phyloP scores from a whole-genome alignment of 2,797 vertebrate genomes.

The Muscicapa comitata region DNA sequence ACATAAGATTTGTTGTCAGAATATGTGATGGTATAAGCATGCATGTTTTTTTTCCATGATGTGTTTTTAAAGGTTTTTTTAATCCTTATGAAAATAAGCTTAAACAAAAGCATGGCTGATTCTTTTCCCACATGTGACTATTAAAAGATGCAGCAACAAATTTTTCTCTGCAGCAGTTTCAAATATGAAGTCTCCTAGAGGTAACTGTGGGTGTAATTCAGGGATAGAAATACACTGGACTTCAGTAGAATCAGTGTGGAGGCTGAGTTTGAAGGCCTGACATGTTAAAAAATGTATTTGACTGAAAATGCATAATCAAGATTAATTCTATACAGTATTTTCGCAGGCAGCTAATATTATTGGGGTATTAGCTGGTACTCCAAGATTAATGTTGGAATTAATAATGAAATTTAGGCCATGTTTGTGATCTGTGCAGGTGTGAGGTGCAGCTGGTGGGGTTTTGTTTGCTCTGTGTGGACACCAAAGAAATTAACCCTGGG shows the following conservation, averaged over 20 bases:
- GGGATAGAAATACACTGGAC: not conserved
- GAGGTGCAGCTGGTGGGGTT: not conserved
- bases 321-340: not conserved
- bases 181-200: not conserved
- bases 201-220: not conserved
- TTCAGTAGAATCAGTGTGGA: not conserved
- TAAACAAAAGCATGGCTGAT: not conserved
- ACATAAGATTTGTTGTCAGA: not conserved
- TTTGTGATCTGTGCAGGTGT: not conserved
- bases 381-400: not conserved
- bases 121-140: not conserved
- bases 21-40: not conserved
- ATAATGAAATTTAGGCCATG: not conserved
- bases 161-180: not conserved
- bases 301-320: not conserved
- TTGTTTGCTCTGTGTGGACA: not conserved
- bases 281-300: not conserved
- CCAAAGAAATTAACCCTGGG: not conserved
- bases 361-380: not conserved
- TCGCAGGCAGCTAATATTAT: not conserved
- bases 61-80: not conserved
- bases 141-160: not conserved
- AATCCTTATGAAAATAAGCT: not conserved
- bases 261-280: not conserved
- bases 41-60: not conserved